Percentiles rank a stretch among this genome's conserved stretches.
phyloP scores from a whole-genome alignment of 2,113 vertebrate genomes.

The Pan paniscus region DNA sequence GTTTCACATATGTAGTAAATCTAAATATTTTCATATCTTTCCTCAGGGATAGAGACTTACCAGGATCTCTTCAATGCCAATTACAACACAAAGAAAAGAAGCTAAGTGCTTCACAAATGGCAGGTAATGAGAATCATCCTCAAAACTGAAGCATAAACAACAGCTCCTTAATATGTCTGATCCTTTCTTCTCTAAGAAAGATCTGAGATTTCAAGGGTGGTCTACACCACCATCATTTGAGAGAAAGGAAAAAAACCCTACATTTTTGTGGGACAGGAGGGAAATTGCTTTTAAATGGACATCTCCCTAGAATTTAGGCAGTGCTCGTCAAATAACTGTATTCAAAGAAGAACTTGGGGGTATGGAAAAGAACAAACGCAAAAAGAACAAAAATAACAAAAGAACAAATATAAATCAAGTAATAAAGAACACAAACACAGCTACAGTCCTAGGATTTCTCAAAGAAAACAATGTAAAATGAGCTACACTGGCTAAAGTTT shows the following conservation, averaged over 20 bases:
- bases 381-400: not conserved
- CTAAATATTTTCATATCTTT: constrained; percentile 32
- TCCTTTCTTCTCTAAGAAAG: not conserved
- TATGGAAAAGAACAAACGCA: not conserved
- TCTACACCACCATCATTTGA: not conserved
- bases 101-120: constrained; percentile 62
- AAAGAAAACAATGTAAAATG: not conserved
- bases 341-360: not conserved
- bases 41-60: constrained; percentile 59
- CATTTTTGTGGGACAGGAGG: not conserved
- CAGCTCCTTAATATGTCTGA: not conserved
- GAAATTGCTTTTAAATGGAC: not conserved
- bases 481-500: not conserved
- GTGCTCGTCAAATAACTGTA: constrained; percentile 11
- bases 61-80: not conserved
- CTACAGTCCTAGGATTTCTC: not conserved
- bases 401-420: not conserved
- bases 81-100: constrained; percentile 42
- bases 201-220: not conserved
- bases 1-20: not conserved
- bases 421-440: not conserved
- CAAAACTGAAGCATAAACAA: not conserved
- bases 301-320: not conserved
- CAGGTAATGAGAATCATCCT: constrained; percentile 63
- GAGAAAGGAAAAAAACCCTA: not conserved